Conservation (phyloP, 1,140 invertebrate genomes). For the Lasioglossum albipes region DNA sequence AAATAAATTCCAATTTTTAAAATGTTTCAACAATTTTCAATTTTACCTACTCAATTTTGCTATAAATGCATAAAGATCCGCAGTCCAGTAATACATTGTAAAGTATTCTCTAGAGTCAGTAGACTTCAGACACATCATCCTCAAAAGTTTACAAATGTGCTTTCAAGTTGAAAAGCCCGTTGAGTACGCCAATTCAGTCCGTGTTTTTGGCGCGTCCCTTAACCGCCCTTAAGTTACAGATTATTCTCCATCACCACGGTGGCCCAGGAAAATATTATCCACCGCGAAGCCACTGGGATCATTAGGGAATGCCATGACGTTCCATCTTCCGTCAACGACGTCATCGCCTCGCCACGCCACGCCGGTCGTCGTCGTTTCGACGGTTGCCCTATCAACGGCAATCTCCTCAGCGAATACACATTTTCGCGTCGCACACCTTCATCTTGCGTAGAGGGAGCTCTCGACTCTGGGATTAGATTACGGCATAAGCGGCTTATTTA, state of each 20-base stretch:
- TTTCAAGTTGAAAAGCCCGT: too few relatives aligned
- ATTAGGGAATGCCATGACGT: background rate
- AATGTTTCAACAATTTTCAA: too few relatives aligned
- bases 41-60: too few relatives aligned
- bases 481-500: conserved; percentile 64
- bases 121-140: too few relatives aligned
- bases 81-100: too few relatives aligned
- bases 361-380: conserved; percentile 7
- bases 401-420: conserved; percentile 42
- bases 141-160: too few relatives aligned
- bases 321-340: background rate
- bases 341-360: background rate
- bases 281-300: background rate
- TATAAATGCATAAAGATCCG: too few relatives aligned
- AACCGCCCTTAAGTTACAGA: background rate
- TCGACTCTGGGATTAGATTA: conserved; percentile 56
- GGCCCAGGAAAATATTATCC: background rate
- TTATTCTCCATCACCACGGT: background rate
- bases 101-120: too few relatives aligned
- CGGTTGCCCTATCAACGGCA: conserved; percentile 39
- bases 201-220: too few relatives aligned
- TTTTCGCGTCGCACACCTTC: conserved; percentile 24
- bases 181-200: too few relatives aligned
- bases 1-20: too few relatives aligned
- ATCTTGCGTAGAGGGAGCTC: background rate